Evolutionary conservation across 2,113 vertebrate genomes (phyloP), one percentile per base, ranked within the genome.

Genomic region (Ploceus nigricollis): DNA sequence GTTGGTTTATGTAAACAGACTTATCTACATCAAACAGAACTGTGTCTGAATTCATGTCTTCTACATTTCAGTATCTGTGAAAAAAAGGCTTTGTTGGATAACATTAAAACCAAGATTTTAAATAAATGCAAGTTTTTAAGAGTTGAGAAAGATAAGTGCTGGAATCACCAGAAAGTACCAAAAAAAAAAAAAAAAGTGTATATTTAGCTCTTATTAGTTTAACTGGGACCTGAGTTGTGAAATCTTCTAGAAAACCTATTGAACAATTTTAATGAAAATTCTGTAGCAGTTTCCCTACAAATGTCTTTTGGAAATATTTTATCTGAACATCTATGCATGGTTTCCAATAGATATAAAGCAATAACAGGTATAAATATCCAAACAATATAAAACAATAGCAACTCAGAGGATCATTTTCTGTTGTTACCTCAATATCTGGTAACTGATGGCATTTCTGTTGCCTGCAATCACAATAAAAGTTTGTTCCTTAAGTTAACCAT

Each of bases 361-460:
- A 57, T 24, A 10, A 35, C 14, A 57, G 33, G 35, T 23, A 57
- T 23, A 57, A 57, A 57, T 24, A 57, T 60, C 28, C 40, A 87
- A 48, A 50, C 16, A 7, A 44, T 20, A 33, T 8, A 50, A 78
- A 81, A 47, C 5, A 33, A 5, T 23, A 48, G 39, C 28, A 77
- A 65, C 18, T 88, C 20, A 61, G 45, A 73, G 4, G 9, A 65
- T 42, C 0, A 0, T 53, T 85, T 76, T 57, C 0, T 0, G 7
- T 57, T 87, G 23, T 60, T 63, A 40, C 10, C 8, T 82, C 39
- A 78, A 2, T 60, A 42, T 70, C 87, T 87, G 35, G 4, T 81
- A 57, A 57, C 8, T 42, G 28, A n/a, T 47, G 47, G 5, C 21
- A 39, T 30, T 94, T 56, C 70, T 85, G 33, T 61, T 86, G 7